A percentile compares a stretch with the other conserved stretches of the same genome.
Conservation (phyloP, 1,140 invertebrate genomes). For the Paraescarpia echinospica region DNA sequence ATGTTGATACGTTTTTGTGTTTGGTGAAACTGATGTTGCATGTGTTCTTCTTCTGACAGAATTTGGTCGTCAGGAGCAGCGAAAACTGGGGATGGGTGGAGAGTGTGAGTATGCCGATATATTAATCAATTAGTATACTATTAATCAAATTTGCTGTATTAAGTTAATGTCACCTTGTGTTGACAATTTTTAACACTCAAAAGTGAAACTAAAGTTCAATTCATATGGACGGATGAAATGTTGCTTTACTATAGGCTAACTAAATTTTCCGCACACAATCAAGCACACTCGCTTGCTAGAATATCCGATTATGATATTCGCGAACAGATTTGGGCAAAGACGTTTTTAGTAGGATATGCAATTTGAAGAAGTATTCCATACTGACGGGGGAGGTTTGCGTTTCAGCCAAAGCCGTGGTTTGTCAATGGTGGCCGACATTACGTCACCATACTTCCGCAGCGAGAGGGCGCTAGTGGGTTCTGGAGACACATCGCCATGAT, state of each 20-base stretch:
- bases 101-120: neutral
- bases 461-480: conserved; percentile 74
- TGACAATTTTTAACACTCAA: no score
- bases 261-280: no score
- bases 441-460: conserved; percentile 77
- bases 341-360: no score
- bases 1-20: neutral
- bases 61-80: neutral
- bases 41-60: neutral
- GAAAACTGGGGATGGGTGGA: neutral
- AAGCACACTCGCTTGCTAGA: no score
- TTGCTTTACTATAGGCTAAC: no score
- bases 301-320: no score
- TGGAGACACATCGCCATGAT: conserved; percentile 61
- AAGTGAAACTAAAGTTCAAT: no score
- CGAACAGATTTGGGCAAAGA: no score
- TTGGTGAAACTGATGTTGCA: neutral
- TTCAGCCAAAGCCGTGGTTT: conserved; percentile 1
- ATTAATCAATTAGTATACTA: neutral
- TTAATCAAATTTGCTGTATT: neutral
- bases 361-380: no score
- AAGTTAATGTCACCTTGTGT: neutral
- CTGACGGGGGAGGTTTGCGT: neutral
- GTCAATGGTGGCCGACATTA: conserved; percentile 66
- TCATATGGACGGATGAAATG: no score